Percentiles rank a stretch among this genome's conserved stretches.
Evolutionary conservation across 2,113 vertebrate genomes (phyloP).

Genomic region (Chrysemys picta): DNA sequence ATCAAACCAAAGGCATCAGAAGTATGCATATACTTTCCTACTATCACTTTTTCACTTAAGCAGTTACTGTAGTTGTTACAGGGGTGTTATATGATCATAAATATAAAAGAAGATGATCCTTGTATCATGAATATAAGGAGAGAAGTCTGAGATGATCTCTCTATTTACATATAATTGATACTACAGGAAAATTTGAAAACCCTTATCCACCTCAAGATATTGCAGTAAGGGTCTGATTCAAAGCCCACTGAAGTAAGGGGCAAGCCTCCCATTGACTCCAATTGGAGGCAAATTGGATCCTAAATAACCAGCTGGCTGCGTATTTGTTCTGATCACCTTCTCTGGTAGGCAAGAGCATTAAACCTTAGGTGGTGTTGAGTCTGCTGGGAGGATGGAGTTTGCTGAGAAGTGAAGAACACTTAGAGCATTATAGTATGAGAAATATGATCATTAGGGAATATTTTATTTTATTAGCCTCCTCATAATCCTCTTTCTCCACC

Average conservation of each 20-base stretch:
- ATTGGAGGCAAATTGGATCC: rapidly evolving
- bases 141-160: not conserved
- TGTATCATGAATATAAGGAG: not conserved
- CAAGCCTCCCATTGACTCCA: not conserved
- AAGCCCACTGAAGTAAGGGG: rapidly evolving
- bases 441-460: not conserved
- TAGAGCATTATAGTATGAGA: not conserved
- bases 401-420: not conserved
- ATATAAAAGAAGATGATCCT: not conserved
- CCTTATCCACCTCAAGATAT: not conserved
- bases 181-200: not conserved
- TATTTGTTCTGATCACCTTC: rapidly evolving
- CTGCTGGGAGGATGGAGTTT: not conserved
- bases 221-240: not conserved
- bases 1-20: not conserved
- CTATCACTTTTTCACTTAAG: not conserved
- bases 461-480: not conserved
- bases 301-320: not conserved
- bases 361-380: not conserved
- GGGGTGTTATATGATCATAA: not conserved
- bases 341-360: not conserved
- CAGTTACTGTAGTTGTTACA: rapidly evolving
- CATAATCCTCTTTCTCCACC: not conserved
- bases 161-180: not conserved
- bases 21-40: not conserved